A percentile compares a stretch with the other conserved stretches of the same genome.
These are phyloP conservation scores for Micromys minutus DNA, from an alignment of 2,113 vertebrate genomes.

Conservation along the genomic window DNA sequence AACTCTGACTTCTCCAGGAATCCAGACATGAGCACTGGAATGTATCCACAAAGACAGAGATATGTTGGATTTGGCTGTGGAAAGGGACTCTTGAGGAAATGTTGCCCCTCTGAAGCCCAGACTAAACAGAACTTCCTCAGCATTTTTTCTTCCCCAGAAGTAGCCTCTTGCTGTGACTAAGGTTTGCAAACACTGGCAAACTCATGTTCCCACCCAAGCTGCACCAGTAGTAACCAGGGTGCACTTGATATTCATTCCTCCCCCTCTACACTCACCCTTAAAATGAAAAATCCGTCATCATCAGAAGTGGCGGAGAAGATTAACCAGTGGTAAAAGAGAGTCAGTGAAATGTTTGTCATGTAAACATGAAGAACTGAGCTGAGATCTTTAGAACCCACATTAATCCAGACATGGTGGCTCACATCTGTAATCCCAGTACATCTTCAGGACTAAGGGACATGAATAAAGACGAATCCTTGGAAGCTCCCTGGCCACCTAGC, in stretches of 20 bases:
- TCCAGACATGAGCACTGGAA: not conserved
- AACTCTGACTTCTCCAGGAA: conserved; percentile 61
- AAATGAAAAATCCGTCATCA: not conserved
- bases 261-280: not conserved
- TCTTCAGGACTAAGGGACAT: not conserved
- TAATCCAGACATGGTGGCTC: not conserved
- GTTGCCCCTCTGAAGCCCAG: not conserved
- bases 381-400: not conserved
- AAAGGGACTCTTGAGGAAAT: not conserved
- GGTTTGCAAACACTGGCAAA: not conserved
- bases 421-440: not conserved
- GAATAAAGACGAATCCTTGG: too few relatives aligned
- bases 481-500: too few relatives aligned
- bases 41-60: not conserved
- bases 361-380: not conserved
- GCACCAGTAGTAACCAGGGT: not conserved
- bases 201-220: too few relatives aligned
- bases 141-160: not conserved
- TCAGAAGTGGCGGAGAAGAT: not conserved
- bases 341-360: not conserved
- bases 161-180: not conserved
- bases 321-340: not conserved
- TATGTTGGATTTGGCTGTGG: not conserved
- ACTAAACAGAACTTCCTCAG: not conserved
- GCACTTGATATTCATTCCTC: not conserved